Evolutionary conservation across 2,113 vertebrate genomes (phyloP), one percentile per base, ranked within the genome.

Genomic region (Caretta caretta): DNA sequence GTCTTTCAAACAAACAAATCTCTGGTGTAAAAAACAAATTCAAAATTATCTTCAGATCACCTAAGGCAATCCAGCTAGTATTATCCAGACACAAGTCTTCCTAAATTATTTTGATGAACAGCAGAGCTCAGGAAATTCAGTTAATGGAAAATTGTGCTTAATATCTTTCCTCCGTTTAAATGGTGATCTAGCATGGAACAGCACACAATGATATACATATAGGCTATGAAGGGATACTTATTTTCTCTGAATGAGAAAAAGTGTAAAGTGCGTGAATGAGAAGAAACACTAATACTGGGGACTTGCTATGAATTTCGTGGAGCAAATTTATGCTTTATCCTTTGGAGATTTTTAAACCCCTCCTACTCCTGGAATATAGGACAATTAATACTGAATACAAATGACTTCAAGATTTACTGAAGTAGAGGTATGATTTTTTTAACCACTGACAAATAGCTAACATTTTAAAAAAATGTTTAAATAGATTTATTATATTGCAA

Each of bases 401-500:
- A 88, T 65, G 11, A 95, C 62, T 94, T 42, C 79, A 92, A 92
- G 80, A 90, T 75, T 93, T 76, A 53, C 72, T 84, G 51, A 86
- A 87, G 29, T 35, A 22, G 5, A 89, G 57, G 80, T 59, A 82
- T 0, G 1, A 42, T 48, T 35, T 86, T 94, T 94, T 85, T 42
- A 0, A 25, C 93, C 95, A 54, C 50, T 69, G 83, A 93, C 88
- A 91, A 90, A 95, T 93, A 93, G 75, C 93, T 93, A 79, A 93
- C 83, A 92, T 49, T 49, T 49, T 49, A 10, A 11, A 11, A 49
- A 49, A 49, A 49, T 48, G 49, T 49, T 57, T 80, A 81, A 93
- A 95, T 97, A 87, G 78, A 72, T 89, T 92, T 90, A 95, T 88
- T 95, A 49, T 88, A 95, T 91, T 84, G 88, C 93, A 91, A 10